Percentiles rank a stretch among this genome's conserved stretches.
Evolutionary conservation across 2,113 vertebrate genomes (phyloP).

Genomic region (Bujurquina vittata): DNA sequence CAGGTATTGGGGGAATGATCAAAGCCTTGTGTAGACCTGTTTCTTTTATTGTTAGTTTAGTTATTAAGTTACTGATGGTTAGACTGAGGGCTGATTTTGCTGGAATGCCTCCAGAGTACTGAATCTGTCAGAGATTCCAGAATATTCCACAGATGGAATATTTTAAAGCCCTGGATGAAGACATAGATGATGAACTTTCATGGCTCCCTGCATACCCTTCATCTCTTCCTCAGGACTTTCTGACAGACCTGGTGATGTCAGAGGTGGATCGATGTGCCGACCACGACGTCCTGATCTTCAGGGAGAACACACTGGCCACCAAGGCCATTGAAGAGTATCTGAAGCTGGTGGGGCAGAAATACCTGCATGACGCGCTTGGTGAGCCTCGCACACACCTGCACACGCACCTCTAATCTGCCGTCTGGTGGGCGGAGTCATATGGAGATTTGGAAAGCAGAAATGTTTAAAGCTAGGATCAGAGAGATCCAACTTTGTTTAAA

Average conservation of each 20-base stretch:
- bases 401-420: rapidly evolving
- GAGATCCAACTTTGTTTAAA: neutral
- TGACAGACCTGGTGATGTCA: conserved; percentile 96
- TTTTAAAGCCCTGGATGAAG: neutral
- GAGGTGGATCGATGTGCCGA: conserved; percentile 96
- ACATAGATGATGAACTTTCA: neutral
- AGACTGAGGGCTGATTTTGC: no score
- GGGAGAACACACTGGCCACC: conserved; percentile 96
- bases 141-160: no score
- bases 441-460: neutral
- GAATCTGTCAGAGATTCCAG: no score
- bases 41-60: no score
- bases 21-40: no score
- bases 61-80: no score
- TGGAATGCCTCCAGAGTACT: no score
- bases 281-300: conserved; percentile 96
- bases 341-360: conserved; percentile 95
- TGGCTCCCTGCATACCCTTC: neutral
- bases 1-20: no score
- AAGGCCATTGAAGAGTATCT: conserved; percentile 97
- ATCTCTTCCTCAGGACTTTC: conserved; percentile 86
- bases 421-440: neutral
- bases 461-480: neutral
- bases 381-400: conserved; percentile 44
- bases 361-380: conserved; percentile 96